These are phyloP conservation scores for Cynaeus angustus DNA, from an alignment of 2,888 invertebrate genomes.

Conservation along the genomic window DNA sequence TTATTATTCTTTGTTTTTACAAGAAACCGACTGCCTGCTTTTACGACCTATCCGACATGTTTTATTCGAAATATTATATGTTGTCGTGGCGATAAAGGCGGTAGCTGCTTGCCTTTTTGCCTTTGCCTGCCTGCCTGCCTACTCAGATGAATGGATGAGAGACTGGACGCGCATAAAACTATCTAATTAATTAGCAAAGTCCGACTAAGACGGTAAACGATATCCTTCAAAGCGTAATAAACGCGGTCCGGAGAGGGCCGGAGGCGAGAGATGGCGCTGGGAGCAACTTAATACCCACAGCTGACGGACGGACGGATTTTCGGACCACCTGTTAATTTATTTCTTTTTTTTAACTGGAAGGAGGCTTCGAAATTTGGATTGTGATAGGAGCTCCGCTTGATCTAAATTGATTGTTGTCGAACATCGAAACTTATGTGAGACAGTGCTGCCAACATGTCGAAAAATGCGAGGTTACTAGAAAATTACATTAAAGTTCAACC, in stretches of 20 bases:
- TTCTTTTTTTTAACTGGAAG: too few species aligned
- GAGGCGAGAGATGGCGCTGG: conserved; percentile 4
- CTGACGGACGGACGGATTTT: neutral
- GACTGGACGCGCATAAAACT: conserved; percentile 22
- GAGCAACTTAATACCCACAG: neutral
- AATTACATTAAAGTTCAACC: too few species aligned
- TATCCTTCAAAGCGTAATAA: conserved; percentile 12
- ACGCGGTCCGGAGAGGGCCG: neutral
- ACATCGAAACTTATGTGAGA: too few species aligned
- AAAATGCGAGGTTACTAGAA: too few species aligned
- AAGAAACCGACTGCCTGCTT: conserved; percentile 44
- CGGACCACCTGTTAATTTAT: too few species aligned
- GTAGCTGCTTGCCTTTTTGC: conserved; percentile 35
- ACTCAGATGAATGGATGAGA: conserved; percentile 4
- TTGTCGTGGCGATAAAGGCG: conserved; percentile 38
- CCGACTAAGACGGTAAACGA: conserved; percentile 24
- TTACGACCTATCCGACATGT: conserved; percentile 39
- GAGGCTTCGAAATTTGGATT: too few species aligned
- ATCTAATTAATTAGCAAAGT: conserved; percentile 34
- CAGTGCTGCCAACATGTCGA: too few species aligned
- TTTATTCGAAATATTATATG: conserved; percentile 46
- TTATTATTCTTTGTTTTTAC: conserved; percentile 58
- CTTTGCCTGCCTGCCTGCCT: neutral
- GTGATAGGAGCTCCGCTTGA: too few species aligned
- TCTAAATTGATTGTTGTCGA: too few species aligned